Base-by-base conservation (phyloP, 37 sponge, comb jelly and placozoan genomes). In the Cladorhizidae sp. region DNA sequence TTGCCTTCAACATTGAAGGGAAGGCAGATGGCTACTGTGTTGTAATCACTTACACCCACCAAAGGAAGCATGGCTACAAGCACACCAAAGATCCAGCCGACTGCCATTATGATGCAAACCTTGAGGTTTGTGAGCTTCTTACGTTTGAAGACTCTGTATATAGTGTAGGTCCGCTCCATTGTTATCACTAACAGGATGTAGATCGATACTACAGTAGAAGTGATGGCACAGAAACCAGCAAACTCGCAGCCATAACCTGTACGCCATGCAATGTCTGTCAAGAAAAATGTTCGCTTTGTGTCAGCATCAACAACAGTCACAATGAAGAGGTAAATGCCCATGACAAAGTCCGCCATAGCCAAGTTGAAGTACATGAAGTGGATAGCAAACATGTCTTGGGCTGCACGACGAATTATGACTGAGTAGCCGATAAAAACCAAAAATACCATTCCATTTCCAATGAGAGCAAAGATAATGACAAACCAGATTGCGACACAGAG, bases 201-300 rank as follows among this genome's bases (percentile, higher is more conserved):
- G 22, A 89, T 70, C 23, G 93, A 92, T 40, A 88, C 51, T 9
- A 70, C 23, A 2, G 73, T 85, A 26, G 89, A 83, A 7, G 71
- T 28, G 39, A 92, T 84, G 31, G 93, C 93, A 76, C 73, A 80
- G 78, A 92, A 88, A 23, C 93, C 93, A 8, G 85, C 76, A 68
- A 85, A 81, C 11, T 72, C 49, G 57, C 93, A 92, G 6, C 78
- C 86, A 32, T 32, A n/a, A 12, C 83, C 62, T 9, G 64, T 88
- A 28, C 81, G 57, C 93, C 93, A 93, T 0, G 41, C 76, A 11
- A 85, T 49, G 22, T 88, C 90, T 0, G 72, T 17, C n/a, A 39
- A 0, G 22, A 50, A 72, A 45, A 77, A 93, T 21, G 77, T 54
- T 0, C 81, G 81, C 15, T 32, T 32, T 12, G 93, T 93, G 33